These are phyloP conservation scores for Platygyra sinensis DNA, from an alignment of 64 coral and sea anemone species.

Conservation along the genomic window DNA sequence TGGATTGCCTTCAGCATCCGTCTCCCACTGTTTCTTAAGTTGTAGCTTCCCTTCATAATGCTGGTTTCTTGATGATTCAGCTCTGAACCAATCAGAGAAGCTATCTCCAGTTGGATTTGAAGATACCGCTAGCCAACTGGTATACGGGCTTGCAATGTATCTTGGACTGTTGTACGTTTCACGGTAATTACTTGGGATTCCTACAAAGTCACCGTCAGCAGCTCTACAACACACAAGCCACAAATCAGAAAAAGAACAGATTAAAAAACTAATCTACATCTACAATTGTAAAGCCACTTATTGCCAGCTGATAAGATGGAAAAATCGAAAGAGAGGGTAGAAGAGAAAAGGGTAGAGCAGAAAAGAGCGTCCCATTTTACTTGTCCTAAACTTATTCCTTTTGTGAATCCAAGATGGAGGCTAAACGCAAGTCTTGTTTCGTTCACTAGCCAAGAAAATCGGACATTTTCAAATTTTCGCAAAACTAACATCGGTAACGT, in stretches of 20 bases:
- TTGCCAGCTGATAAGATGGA: too few species aligned
- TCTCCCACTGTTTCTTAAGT: constrained; percentile 64
- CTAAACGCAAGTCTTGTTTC: too few species aligned
- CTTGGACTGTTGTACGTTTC: constrained; percentile 66
- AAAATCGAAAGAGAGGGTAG: too few species aligned
- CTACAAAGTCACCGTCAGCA: constrained; percentile 84
- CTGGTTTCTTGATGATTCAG: constrained; percentile 54
- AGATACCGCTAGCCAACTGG: constrained; percentile 81
- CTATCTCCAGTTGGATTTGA: constrained; percentile 38
- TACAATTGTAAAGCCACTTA: too few species aligned
- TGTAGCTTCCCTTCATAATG: constrained; percentile 60
- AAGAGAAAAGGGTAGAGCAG: too few species aligned
- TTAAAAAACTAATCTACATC: too few species aligned
- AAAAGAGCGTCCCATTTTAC: too few species aligned
- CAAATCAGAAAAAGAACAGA: neutral
- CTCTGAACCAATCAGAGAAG: constrained; percentile 87
- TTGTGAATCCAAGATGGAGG: too few species aligned
- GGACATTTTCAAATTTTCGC: too few species aligned
- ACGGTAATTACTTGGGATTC: constrained; percentile 56
- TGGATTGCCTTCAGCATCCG: constrained; percentile 65
- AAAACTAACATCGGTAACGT: too few species aligned
- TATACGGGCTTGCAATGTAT: constrained; percentile 84
- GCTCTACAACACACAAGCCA: constrained; percentile 31
- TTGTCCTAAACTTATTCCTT: too few species aligned
- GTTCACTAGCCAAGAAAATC: too few species aligned